Evolutionary conservation across 1,140 invertebrate genomes (phyloP).

Genomic region (Drosophila suzukii): DNA sequence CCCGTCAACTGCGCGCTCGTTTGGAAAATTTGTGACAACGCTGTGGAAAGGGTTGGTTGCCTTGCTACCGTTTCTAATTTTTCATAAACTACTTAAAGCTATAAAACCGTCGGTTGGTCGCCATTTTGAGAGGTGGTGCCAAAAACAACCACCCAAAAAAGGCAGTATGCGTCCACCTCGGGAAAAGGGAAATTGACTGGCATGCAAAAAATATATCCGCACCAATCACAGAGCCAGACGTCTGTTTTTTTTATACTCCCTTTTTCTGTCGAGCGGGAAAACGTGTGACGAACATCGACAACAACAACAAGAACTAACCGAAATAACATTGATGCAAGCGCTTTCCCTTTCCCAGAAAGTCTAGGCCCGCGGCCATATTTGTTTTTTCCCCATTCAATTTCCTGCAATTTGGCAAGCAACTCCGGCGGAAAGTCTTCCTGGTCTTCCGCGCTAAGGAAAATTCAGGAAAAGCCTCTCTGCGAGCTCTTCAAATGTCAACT

Average conservation of each 20-base stretch:
- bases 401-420: slow-evolving; percentile 55
- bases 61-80: slow-evolving; percentile 34
- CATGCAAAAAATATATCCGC: slow-evolving; percentile 69
- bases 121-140: slow-evolving; percentile 58
- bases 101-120: slow-evolving; percentile 27
- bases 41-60: slow-evolving; percentile 48
- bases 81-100: slow-evolving; percentile 56
- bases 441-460: slow-evolving; percentile 11
- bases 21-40: slow-evolving; percentile 68
- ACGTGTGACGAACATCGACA: slow-evolving; percentile 28
- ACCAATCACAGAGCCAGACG: slow-evolving; percentile 67
- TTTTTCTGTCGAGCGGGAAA: slow-evolving; percentile 6
- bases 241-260: background rate
- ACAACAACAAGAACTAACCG: slow-evolving; percentile 25
- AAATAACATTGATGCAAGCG: slow-evolving; percentile 34
- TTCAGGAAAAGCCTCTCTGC: slow-evolving; percentile 21
- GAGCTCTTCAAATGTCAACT: slow-evolving; percentile 71
- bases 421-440: slow-evolving; percentile 27
- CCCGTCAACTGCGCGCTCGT: slow-evolving; percentile 54
- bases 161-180: slow-evolving; percentile 14
- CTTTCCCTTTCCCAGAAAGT: slow-evolving; percentile 43
- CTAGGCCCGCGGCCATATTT: slow-evolving; percentile 73
- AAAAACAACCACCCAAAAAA: slow-evolving; percentile 40
- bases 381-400: slow-evolving; percentile 75
- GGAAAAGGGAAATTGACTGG: slow-evolving; percentile 58